Base-by-base conservation (phyloP, 2,797 vertebrate species). In the Microtus californicus region DNA sequence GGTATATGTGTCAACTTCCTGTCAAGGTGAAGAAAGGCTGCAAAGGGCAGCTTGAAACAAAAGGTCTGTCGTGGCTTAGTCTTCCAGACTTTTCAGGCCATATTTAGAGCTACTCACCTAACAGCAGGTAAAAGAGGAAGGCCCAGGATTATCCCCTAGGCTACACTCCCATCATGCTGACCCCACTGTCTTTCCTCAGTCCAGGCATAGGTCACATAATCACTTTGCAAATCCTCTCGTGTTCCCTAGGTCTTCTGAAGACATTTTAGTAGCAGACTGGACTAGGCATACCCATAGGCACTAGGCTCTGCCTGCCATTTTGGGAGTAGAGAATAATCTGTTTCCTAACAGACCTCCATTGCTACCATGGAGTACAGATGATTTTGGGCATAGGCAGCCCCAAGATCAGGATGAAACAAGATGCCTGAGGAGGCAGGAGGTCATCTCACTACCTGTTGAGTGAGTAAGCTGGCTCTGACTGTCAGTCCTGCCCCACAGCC, bases 401-500 rank as follows among this genome's bases (percentile, higher is more conserved):
- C 23, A 43, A 15, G 87, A 31, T 89, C 31, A 27, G 14, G 21
- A n/a, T 45, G 29, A 34, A 45, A 63, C 56, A 76, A 88, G 71
- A 43, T 45, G 37, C 6, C 40, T 45, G 6, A 25, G 82, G 61
- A 67, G 56, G 31, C 59, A 65, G 8, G 14, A 4, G 43, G 6
- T 61, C 25, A 7, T 21, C 19, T 76, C 29, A 45, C 40, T n/a
- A 15, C 81, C 40, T 45, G 71, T 74, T 45, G 40, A n/a, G 4
- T 59, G 37, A 63, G 71, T 34, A 25, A 21, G 56, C 48, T 74
- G 54, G 11, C 48, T 56, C 37, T 79, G 76, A 71, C 13, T 40
- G 14, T 34, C 17, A 13, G 37, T 34, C 37, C 90, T 99, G 99
- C 59, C 25, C 99, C 99, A 56, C 98, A 99, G 99, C 99, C 99